Percentiles rank a stretch among this genome's conserved stretches.
These are phyloP conservation scores for Vidua chalybeata DNA, from an alignment of 2,113 vertebrate species.

Conservation along the genomic window DNA sequence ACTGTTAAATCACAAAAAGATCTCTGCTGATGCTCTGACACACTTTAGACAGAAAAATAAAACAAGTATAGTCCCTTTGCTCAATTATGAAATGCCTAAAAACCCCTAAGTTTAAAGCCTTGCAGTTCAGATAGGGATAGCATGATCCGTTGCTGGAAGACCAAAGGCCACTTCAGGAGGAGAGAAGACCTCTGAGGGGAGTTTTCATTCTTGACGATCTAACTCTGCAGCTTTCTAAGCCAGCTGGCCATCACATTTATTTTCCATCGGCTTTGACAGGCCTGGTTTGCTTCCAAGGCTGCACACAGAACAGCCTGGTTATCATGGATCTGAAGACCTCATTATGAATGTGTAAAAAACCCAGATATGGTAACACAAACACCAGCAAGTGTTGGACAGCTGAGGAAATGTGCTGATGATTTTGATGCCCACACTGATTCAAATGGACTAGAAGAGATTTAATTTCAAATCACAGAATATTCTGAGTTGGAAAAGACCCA, in stretches of 20 bases:
- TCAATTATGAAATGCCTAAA: background rate
- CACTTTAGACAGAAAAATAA: background rate
- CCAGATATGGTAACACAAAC: constrained; percentile 13
- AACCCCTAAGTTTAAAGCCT: background rate
- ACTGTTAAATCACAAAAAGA: background rate
- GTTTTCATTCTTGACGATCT: constrained; percentile 7
- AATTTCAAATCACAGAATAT: background rate
- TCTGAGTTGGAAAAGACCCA: background rate
- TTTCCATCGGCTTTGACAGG: constrained; percentile 42
- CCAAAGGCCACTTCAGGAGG: background rate
- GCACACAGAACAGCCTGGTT: background rate
- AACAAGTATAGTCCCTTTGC: background rate
- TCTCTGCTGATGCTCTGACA: background rate
- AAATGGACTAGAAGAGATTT: background rate
- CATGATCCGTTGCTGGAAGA: background rate
- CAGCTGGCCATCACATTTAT: constrained; percentile 29
- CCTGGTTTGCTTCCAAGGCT: constrained; percentile 43
- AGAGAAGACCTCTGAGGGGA: background rate
- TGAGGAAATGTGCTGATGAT: background rate
- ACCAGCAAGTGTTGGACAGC: constrained; percentile 8
- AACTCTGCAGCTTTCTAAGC: constrained; percentile 19
- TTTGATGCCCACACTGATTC: background rate
- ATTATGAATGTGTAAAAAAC: constrained; percentile 35
- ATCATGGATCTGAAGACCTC: constrained; percentile 14
- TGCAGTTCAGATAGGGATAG: background rate